Conservation (phyloP, 2,113 vertebrate genomes). For the Tragelaphus buxtoni region DNA sequence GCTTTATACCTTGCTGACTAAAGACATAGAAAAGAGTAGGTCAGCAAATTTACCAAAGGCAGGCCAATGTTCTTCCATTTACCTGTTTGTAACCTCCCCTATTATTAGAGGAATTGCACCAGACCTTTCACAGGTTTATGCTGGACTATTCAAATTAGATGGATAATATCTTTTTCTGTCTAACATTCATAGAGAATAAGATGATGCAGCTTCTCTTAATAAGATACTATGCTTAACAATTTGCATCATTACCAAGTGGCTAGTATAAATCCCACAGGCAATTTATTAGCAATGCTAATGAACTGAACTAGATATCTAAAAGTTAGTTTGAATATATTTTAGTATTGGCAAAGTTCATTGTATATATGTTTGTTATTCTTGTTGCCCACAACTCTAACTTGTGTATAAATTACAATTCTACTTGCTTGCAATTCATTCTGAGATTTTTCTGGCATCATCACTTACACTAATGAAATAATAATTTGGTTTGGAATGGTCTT, state of each 20-base stretch:
- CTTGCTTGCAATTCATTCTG: neutral
- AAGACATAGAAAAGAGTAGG: neutral
- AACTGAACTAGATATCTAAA: neutral
- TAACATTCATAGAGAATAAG: neutral
- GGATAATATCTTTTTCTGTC: neutral
- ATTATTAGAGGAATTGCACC: neutral
- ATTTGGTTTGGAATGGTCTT: neutral
- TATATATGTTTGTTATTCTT: neutral
- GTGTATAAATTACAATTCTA: neutral
- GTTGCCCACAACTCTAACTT: neutral
- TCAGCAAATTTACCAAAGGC: neutral
- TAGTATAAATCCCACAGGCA: neutral
- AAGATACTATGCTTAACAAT: slow-evolving; percentile 15
- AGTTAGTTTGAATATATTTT: neutral
- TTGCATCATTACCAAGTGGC: slow-evolving; percentile 9
- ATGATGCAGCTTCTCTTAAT: neutral
- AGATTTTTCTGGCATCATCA: neutral
- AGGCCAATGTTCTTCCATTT: neutral
- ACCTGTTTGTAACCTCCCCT: neutral
- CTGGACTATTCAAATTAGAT: neutral
- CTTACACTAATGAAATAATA: neutral
- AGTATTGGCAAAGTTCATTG: neutral
- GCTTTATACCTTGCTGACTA: neutral
- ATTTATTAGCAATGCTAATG: slow-evolving; percentile 10
- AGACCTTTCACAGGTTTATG: neutral